phyloP scores from a whole-genome alignment of 1,140 invertebrate genomes.

The Atopsyche davidsoni region DNA sequence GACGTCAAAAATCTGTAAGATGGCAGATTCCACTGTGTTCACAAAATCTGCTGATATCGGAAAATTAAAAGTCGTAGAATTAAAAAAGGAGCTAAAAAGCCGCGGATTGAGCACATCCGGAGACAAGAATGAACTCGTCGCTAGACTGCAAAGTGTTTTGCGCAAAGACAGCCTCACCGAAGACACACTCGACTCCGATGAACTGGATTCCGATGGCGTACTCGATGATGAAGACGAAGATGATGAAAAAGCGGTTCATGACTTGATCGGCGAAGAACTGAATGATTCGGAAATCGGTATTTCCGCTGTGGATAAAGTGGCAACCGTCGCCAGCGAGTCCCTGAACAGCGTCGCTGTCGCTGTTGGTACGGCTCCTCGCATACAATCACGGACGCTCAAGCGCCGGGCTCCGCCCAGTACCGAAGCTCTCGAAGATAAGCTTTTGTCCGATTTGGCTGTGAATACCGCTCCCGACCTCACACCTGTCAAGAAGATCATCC shows the following conservation, averaged over 20 bases:
- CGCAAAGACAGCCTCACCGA: slow-evolving; percentile 42
- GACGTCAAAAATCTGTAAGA: too few species aligned
- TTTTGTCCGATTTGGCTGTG: slow-evolving; percentile 9
- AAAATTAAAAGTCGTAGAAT: slow-evolving; percentile 61
- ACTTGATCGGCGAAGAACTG: slow-evolving; percentile 41
- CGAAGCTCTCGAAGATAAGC: slow-evolving; percentile 20
- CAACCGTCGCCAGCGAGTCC: not conserved
- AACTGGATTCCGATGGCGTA: slow-evolving; percentile 47
- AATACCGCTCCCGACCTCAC: slow-evolving; percentile 31
- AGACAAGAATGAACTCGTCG: slow-evolving; percentile 74
- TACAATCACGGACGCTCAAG: slow-evolving; percentile 3
- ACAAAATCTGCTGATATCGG: slow-evolving; percentile 20
- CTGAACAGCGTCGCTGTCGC: not conserved
- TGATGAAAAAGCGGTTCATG: slow-evolving; percentile 43
- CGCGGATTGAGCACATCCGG: slow-evolving; percentile 66
- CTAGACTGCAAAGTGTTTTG: slow-evolving; percentile 63
- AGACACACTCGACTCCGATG: slow-evolving; percentile 43
- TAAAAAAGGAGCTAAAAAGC: slow-evolving; percentile 72
- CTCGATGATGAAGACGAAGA: slow-evolving; percentile 52
- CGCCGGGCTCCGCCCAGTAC: slow-evolving; percentile 8
- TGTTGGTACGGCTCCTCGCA: not conserved
- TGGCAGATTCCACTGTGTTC: slow-evolving; percentile 20
- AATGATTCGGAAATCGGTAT: slow-evolving; percentile 33
- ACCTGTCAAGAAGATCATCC: slow-evolving; percentile 43
- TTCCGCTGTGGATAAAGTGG: not conserved